Base-by-base conservation (phyloP, 2,797 vertebrate genomes). In the Forpus xanthops region DNA sequence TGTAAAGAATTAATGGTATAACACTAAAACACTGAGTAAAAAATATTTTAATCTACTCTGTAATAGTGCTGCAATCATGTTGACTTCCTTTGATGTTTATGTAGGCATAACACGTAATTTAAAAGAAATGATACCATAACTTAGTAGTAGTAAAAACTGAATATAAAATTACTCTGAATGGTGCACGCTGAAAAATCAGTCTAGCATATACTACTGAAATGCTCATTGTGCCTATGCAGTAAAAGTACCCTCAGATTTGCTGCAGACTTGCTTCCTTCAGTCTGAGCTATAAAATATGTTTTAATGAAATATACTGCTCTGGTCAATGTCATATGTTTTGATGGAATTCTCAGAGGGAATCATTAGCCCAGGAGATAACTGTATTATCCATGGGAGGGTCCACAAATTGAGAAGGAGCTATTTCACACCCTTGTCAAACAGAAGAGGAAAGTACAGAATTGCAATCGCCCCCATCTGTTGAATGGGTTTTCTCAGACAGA, bases 271-370 rank as follows among this genome's bases (percentile, higher is more conserved):
- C 41, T 77, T 89, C 35, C n/a, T 74, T 91, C 81, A 19, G 79
- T 81, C 73, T 88, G 52, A 92, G 55, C 37, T 85, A 79, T 62
- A 81, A 88, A 44, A 89, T n/a, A 55, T 8, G 15, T 89, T 93
- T 76, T 89, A 96, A 93, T 84, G 87, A 90, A 93, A 95, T 49
- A 64, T 25, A 82, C 27, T 72, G 78, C 86, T 93, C 30, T 60
- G 61, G 82, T 78, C 87, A 95, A 82, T 91, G 79, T 90, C 76
- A 96, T 76, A 82, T 33, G 30, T 93, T 85, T 91, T 81, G 72
- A 90, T 86, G 71, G 74, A 95, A 93, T 91, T 94, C 87, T 92
- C 77, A 76, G 93, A 92, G 49, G 49, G 56, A 90, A 90, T 90
- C 82, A 87, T 96, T 93, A 93, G 71, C 47, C 77, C 30, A 62